phyloP scores from a whole-genome alignment of 2,797 vertebrate species.

The Coregonus ussuriensis region DNA sequence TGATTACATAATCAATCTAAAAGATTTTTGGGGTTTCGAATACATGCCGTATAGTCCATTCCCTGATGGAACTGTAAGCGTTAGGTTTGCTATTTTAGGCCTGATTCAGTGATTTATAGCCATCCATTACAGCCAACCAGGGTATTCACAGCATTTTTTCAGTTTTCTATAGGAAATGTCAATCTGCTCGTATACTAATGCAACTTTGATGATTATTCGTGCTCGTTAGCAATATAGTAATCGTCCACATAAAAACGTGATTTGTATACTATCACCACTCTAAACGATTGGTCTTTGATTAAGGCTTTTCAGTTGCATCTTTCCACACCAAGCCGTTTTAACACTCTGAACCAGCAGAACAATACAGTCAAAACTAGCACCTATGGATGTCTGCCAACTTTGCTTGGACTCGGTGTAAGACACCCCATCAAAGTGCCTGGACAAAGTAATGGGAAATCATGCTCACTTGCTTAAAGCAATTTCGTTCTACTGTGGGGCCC shows the following conservation, averaged over 20 bases:
- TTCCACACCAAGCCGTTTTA: neutral
- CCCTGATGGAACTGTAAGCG: slow-evolving; percentile 1
- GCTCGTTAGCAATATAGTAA: neutral
- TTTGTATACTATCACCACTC: neutral
- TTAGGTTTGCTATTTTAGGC: slow-evolving; percentile 7
- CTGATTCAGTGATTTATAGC: neutral
- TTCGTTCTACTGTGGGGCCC: slow-evolving; percentile 24
- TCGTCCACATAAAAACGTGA: neutral
- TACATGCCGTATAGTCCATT: neutral
- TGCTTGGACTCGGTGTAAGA: slow-evolving; percentile 20
- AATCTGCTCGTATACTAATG: neutral
- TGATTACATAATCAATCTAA: slow-evolving; percentile 36
- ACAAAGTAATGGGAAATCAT: slow-evolving; percentile 52
- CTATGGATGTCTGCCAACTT: slow-evolving; percentile 18
- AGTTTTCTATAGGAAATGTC: neutral
- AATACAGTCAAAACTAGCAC: slow-evolving; percentile 4
- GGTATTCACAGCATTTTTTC: neutral
- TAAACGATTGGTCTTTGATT: neutral
- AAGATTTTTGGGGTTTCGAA: slow-evolving; percentile 9
- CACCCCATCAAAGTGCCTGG: slow-evolving; percentile 25
- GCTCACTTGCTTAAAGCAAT: slow-evolving; percentile 30
- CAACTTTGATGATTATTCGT: neutral
- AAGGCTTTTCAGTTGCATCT: neutral
- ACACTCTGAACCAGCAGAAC: neutral
- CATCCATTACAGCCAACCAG: neutral